These are phyloP conservation scores for Lutjanus argentimaculatus DNA, from an alignment of 2,797 vertebrate species.

Conservation along the genomic window DNA sequence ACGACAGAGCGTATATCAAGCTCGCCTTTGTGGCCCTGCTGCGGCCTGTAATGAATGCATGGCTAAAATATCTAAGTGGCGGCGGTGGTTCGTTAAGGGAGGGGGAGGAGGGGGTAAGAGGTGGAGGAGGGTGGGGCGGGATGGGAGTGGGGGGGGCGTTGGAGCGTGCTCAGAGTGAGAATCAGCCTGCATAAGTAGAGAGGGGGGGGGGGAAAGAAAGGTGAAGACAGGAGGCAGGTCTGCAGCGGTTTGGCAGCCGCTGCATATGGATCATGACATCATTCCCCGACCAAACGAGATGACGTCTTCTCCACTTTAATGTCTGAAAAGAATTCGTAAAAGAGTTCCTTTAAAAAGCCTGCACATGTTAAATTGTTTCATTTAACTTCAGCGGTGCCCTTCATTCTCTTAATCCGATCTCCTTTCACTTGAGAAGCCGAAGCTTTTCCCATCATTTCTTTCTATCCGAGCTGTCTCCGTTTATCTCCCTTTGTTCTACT, in stretches of 20 bases:
- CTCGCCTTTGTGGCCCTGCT: conserved; percentile 59
- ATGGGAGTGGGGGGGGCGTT: not conserved
- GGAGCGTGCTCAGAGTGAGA: conserved; percentile 70
- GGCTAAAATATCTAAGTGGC: conserved; percentile 73
- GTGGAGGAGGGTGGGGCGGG: not conserved
- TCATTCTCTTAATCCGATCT: conserved; percentile 53
- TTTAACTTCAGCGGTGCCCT: conserved; percentile 56
- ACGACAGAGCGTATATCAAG: conserved; percentile 62
- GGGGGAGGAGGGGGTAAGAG: conserved; percentile 28
- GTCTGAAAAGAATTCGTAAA: not conserved
- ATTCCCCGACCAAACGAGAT: conserved; percentile 37
- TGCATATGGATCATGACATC: conserved; percentile 69
- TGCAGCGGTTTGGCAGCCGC: conserved; percentile 64
- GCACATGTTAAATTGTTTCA: conserved; percentile 39
- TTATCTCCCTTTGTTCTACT: conserved; percentile 47
- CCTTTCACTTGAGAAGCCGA: conserved; percentile 29
- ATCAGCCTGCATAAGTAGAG: conserved; percentile 58
- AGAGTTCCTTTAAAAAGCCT: conserved; percentile 13
- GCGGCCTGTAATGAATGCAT: conserved; percentile 72
- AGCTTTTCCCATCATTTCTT: conserved; percentile 36
- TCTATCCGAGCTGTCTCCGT: conserved; percentile 15
- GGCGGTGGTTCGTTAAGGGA: conserved; percentile 63
- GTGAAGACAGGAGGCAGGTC: conserved; percentile 67
- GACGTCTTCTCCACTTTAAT: conserved; percentile 44
- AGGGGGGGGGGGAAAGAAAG: conserved; percentile 49